Evolutionary conservation across 1,140 invertebrate species (phyloP), one percentile per base, ranked within the genome.

Genomic region (Musca vetustissima): DNA sequence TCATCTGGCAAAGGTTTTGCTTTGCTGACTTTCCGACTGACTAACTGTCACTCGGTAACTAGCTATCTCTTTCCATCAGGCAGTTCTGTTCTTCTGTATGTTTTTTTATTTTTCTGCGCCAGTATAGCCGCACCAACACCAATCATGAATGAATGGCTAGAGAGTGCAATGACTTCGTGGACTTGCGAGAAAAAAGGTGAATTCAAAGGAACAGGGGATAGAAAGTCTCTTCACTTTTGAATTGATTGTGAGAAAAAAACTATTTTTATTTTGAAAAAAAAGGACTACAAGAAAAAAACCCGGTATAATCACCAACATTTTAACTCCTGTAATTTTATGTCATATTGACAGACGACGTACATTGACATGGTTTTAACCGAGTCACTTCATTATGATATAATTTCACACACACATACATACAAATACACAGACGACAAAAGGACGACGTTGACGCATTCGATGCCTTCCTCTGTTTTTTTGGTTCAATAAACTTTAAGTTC

Each of bases 401-500:
- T 61, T 61, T 21, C 57, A 36, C 57, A 19, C 21, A 61, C 17
- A 59, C 32, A 28, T n/a, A 32, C 55, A 32, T 9, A 3, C 28
- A 32, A 3, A 32, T 9, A 32, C 28, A 32, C 9, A 32, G 3
- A 3, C 28, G 3, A 32, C 9, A 43, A 43, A 43, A 8, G 36
- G 36, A 43, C 36, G 11, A 43, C 36, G 11, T 13, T 43, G 36
- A 43, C 36, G 36, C 36, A 43, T 43, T 11, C 11, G 11, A 43
- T 13, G 36, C 11, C 11, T 2, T 13, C 11, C 13, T 13, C 11
- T 43, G 11, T 43, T 4, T 43, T 43, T 61, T 28, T n/a, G 65
- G 65, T 66, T 66, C 49, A 66, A 66, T 50, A 66, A 66, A 66
- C 64, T 53, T 17, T 22, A 43, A 64, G n/a, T 6, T 50, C 0